phyloP scores from a whole-genome alignment of 2,888 invertebrate genomes.

The Gnatocerus cornutus region DNA sequence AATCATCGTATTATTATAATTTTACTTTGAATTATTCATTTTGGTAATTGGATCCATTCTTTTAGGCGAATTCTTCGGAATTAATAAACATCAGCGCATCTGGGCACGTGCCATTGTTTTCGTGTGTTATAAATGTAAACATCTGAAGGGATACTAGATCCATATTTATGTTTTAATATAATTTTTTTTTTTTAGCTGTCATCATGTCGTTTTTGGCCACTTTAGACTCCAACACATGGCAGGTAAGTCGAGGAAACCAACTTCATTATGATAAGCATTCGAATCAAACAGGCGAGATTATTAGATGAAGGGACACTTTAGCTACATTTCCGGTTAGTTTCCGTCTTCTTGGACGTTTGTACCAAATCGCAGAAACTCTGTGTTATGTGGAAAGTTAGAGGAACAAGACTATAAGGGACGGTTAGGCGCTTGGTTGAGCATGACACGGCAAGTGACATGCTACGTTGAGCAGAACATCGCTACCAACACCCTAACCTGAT shows the following conservation, averaged over 20 bases:
- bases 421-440: conserved; percentile 52
- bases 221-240: conserved; percentile 73
- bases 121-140: conserved; percentile 4
- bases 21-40: conserved; percentile 45
- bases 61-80: conserved; percentile 41
- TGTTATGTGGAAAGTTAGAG: conserved; percentile 33
- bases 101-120: conserved; percentile 29
- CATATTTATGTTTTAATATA: conserved; percentile 6
- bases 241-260: conserved; percentile 67
- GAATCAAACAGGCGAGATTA: conserved; percentile 35
- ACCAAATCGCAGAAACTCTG: conserved; percentile 30
- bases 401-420: conserved; percentile 35
- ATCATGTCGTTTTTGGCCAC: conserved; percentile 73
- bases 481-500: conserved; percentile 51
- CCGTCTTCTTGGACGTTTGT: conserved; percentile 44
- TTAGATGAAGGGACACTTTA: conserved; percentile 47
- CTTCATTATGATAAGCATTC: conserved; percentile 47
- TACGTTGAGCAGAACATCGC: conserved; percentile 56
- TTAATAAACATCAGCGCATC: conserved; percentile 40
- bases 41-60: conserved; percentile 38
- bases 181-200: conserved; percentile 22
- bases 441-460: conserved; percentile 54
- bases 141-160: background rate
- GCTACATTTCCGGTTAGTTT: conserved; percentile 50
- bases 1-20: conserved; percentile 42